Evolutionary conservation across 2,888 invertebrate species (phyloP).

Genomic region (Drosophila borealis): DNA sequence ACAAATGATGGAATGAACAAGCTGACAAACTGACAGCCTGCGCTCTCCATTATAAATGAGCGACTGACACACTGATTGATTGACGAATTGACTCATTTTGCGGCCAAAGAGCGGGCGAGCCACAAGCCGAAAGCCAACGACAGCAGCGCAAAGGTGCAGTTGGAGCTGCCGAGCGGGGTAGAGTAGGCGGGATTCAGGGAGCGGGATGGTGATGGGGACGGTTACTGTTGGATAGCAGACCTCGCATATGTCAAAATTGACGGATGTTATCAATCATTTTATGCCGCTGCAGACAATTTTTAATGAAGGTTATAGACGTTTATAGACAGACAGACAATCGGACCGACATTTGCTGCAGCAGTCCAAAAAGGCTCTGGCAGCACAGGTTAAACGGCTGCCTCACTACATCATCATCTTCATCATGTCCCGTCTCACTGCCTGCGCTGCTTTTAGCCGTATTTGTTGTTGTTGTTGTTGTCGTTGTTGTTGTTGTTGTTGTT

Average conservation of each 20-base stretch:
- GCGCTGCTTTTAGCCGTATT: not conserved
- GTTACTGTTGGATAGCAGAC: slow-evolving; percentile 32
- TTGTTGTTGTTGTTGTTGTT: slow-evolving; percentile 11
- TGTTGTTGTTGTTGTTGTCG: not conserved
- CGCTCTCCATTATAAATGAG: slow-evolving; percentile 67
- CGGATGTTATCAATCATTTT: slow-evolving; percentile 81
- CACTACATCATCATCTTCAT: slow-evolving; percentile 32
- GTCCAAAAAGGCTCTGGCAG: slow-evolving; percentile 29
- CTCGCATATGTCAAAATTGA: slow-evolving; percentile 80
- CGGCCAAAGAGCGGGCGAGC: slow-evolving; percentile 19
- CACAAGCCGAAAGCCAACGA: slow-evolving; percentile 8
- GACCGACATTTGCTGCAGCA: slow-evolving; percentile 21
- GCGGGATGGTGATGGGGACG: not conserved
- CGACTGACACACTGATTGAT: slow-evolving; percentile 79
- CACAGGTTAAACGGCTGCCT: slow-evolving; percentile 51
- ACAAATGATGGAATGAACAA: slow-evolving; percentile 46
- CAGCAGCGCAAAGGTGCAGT: slow-evolving; percentile 4
- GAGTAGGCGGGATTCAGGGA: slow-evolving; percentile 4
- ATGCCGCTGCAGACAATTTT: slow-evolving; percentile 79
- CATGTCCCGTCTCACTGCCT: slow-evolving; percentile 1
- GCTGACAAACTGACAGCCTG: slow-evolving; percentile 41
- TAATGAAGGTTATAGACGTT: slow-evolving; percentile 79
- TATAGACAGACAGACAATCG: slow-evolving; percentile 59
- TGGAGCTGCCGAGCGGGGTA: not conserved
- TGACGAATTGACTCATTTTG: slow-evolving; percentile 78